phyloP scores from a whole-genome alignment of 2,113 vertebrate genomes.

The Todiramphus saurophagus region DNA sequence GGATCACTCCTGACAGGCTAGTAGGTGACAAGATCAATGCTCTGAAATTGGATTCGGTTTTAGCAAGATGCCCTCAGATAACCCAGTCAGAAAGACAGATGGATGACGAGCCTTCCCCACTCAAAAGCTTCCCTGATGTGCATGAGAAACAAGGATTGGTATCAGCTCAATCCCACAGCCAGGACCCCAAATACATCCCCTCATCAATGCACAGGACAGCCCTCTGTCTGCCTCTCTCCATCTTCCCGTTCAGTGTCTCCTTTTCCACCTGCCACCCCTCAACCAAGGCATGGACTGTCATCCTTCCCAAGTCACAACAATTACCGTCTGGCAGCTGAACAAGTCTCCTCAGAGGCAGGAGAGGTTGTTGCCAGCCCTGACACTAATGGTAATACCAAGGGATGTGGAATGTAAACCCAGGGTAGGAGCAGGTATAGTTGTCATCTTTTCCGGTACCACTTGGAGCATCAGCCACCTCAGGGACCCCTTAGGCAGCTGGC shows the following conservation, averaged over 20 bases:
- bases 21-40: not conserved
- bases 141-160: not conserved
- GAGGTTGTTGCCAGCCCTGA: not conserved
- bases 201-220: accelerated
- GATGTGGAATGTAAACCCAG: not conserved
- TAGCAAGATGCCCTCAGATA: constrained; percentile 2
- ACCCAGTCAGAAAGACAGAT: not conserved
- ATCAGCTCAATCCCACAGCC: not conserved
- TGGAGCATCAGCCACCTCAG: not conserved
- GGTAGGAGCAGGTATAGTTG: not conserved
- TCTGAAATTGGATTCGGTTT: constrained; percentile 27
- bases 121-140: not conserved
- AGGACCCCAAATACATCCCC: not conserved
- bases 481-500: not conserved
- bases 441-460: not conserved
- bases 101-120: not conserved
- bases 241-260: not conserved
- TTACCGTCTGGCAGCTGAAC: not conserved
- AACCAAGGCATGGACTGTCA: not conserved
- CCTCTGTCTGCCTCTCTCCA: not conserved
- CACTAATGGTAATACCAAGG: not conserved
- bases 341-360: not conserved
- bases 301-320: not conserved
- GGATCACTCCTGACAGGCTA: not conserved
- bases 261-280: not conserved